phyloP scores from a whole-genome alignment of 2,888 invertebrate species.

The Pemphredon lugubris region DNA sequence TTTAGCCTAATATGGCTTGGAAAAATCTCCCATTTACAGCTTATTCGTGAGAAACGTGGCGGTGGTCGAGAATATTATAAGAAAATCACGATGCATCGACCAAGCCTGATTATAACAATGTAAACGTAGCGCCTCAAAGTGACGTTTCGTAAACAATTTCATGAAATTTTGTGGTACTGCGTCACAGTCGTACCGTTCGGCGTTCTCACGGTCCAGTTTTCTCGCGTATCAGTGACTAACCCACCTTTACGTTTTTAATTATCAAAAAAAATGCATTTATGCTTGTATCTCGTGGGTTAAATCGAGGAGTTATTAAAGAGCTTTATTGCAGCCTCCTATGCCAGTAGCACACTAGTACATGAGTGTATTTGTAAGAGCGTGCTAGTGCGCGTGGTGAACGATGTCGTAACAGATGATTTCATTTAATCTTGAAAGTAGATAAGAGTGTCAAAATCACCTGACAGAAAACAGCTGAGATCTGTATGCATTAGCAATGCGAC shows the following conservation, averaged over 20 bases:
- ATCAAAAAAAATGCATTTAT: slow-evolving; percentile 65
- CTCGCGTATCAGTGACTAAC: slow-evolving; percentile 20
- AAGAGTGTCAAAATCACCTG: slow-evolving; percentile 59
- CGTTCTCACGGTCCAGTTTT: not conserved
- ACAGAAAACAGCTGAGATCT: slow-evolving; percentile 53
- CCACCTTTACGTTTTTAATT: slow-evolving; percentile 57
- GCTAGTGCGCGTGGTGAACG: slow-evolving; percentile 34
- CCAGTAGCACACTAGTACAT: slow-evolving; percentile 43
- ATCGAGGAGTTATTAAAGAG: slow-evolving; percentile 38
- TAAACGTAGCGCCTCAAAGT: slow-evolving; percentile 24
- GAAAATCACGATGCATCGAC: not conserved
- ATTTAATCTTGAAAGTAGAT: slow-evolving; percentile 55
- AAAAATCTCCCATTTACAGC: no score
- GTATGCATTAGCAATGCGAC: not conserved
- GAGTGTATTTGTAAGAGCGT: slow-evolving; percentile 24
- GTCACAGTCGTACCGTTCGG: not conserved
- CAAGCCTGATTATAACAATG: slow-evolving; percentile 4
- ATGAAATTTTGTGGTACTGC: slow-evolving; percentile 8
- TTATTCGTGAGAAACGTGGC: not conserved
- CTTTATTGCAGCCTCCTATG: slow-evolving; percentile 32
- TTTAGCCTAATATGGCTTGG: no score
- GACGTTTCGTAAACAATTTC: slow-evolving; percentile 56
- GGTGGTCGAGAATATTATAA: not conserved
- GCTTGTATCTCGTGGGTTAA: slow-evolving; percentile 35
- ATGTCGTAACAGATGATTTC: slow-evolving; percentile 60